Evolutionary conservation across 2,113 vertebrate species (phyloP).

Genomic region (Hydropotes inermis): DNA sequence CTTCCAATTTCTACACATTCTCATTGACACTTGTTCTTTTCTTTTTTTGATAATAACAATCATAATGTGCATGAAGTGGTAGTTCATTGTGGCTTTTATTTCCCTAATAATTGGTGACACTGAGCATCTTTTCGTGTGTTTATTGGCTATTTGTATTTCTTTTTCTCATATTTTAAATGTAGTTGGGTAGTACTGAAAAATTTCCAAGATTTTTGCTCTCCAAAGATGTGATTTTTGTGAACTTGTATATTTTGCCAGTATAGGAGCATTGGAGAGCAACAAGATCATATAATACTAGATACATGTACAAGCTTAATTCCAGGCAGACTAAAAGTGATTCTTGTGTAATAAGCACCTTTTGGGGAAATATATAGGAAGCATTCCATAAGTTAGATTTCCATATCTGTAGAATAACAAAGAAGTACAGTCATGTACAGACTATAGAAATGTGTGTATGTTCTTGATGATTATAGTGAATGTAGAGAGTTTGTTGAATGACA

Average conservation of each 20-base stretch:
- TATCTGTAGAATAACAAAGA: background rate
- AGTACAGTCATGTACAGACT: background rate
- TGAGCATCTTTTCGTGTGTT: background rate
- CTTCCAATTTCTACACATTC: background rate
- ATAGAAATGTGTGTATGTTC: background rate
- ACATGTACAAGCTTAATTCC: background rate
- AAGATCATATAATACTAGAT: background rate
- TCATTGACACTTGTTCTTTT: background rate
- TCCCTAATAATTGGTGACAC: background rate
- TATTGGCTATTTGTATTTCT: background rate
- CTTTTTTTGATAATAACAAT: background rate
- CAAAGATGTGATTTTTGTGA: constrained; percentile 24
- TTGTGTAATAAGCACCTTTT: background rate
- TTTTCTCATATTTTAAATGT: background rate
- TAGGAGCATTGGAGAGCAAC: constrained; percentile 16
- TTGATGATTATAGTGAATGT: background rate
- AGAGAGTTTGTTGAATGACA: background rate
- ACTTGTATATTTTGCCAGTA: constrained; percentile 47
- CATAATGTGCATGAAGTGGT: background rate
- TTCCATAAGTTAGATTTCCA: background rate
- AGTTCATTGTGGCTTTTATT: constrained; percentile 29
- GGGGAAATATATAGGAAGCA: background rate
- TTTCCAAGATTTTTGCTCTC: constrained; percentile 36
- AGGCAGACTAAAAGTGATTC: background rate
- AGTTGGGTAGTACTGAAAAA: background rate